Evolutionary conservation across 2,888 invertebrate species (phyloP).

Genomic region (Priocnemis perturbator): DNA sequence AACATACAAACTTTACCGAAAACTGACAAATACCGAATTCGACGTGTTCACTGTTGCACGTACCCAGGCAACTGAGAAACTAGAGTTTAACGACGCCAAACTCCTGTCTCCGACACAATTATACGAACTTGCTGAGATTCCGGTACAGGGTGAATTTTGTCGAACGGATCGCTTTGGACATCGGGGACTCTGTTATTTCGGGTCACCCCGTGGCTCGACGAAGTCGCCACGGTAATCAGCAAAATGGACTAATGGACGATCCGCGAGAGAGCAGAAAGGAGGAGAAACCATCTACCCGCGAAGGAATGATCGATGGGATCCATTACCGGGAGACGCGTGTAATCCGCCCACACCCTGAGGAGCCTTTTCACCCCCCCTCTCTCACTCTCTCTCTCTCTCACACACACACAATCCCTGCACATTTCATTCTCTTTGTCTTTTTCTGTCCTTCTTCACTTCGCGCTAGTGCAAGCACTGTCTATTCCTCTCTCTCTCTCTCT

Average conservation of each 20-base stretch:
- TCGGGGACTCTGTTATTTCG: no score
- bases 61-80: no score
- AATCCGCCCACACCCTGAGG: conserved; percentile 68
- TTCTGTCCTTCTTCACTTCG: conserved; percentile 15
- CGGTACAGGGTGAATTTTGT: no score
- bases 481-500: conserved; percentile 6
- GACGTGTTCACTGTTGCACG: no score
- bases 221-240: conserved; percentile 44
- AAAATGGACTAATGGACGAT: conserved; percentile 55
- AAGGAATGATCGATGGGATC: conserved; percentile 67
- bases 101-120: no score
- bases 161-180: no score
- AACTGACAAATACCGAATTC: no score
- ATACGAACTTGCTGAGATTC: no score
- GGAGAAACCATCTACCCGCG: conserved; percentile 51
- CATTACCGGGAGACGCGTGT: conserved; percentile 66
- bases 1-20: no score
- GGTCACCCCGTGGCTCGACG: conserved; percentile 14
- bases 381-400: no score
- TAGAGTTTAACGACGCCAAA: no score
- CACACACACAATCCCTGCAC: conserved; percentile 10
- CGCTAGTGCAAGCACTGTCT: not conserved
- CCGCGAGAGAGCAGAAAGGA: conserved; percentile 15
- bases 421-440: conserved; percentile 18
- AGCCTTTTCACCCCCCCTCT: conserved; percentile 25